Percentiles rank a stretch among this genome's conserved stretches.
Evolutionary conservation across 2,888 invertebrate genomes (phyloP).

Genomic region (Hypsopygia costalis): DNA sequence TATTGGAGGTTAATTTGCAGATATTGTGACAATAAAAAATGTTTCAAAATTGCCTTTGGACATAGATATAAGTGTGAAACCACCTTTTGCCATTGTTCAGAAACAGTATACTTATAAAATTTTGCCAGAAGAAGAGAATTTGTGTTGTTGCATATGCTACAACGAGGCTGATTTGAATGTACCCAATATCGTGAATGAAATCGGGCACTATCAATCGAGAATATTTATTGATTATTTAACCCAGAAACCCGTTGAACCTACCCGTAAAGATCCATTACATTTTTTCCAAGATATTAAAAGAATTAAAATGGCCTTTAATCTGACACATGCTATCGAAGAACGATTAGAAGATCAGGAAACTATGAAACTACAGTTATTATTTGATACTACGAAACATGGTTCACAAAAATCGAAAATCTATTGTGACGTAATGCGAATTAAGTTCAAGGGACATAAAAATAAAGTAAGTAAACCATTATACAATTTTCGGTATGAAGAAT

Average conservation of each 20-base stretch:
- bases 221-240: constrained; percentile 61
- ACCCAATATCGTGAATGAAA: constrained; percentile 39
- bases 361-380: constrained; percentile 67
- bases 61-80: constrained; percentile 62
- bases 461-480: constrained; percentile 58
- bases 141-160: constrained; percentile 63
- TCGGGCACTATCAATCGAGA: constrained; percentile 41
- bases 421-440: constrained; percentile 57
- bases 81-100: constrained; percentile 73
- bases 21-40: constrained; percentile 77
- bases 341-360: constrained; percentile 62
- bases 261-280: constrained; percentile 46
- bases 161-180: constrained; percentile 55
- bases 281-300: constrained; percentile 69
- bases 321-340: constrained; percentile 57
- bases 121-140: constrained; percentile 41
- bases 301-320: constrained; percentile 65
- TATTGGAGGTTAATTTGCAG: constrained; percentile 43
- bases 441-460: constrained; percentile 68
- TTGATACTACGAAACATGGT: constrained; percentile 66
- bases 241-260: constrained; percentile 50
- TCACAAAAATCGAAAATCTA: constrained; percentile 59
- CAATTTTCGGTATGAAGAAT: no score
- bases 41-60: constrained; percentile 72
- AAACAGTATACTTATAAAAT: constrained; percentile 59